Evolutionary conservation across 2,113 vertebrate species (phyloP).

Genomic region (Balaeniceps rex): DNA sequence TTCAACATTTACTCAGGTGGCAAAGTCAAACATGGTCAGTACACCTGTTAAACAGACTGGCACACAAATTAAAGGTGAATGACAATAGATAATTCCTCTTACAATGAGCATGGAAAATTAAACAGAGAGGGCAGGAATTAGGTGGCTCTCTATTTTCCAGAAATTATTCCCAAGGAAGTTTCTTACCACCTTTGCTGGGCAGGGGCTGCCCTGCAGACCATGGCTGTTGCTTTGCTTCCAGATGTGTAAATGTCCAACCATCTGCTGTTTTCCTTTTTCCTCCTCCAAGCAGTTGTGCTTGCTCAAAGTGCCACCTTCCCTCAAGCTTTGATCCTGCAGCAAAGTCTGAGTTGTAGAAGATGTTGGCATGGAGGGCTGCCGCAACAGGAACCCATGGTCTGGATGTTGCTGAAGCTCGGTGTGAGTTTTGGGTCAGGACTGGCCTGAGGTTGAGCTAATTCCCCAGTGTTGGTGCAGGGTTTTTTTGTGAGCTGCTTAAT

Average conservation of each 20-base stretch:
- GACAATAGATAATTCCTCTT: neutral
- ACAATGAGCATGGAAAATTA: neutral
- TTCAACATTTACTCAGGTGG: neutral
- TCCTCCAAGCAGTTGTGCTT: neutral
- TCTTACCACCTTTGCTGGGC: neutral
- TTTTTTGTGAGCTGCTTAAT: neutral
- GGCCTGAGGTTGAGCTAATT: neutral
- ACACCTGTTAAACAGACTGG: neutral
- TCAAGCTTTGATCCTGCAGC: neutral
- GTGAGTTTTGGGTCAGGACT: neutral
- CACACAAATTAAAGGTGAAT: neutral
- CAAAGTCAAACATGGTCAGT: neutral
- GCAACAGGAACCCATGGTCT: neutral
- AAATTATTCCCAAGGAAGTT: neutral
- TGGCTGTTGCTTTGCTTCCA: neutral
- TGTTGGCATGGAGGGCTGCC: neutral
- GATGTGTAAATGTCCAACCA: neutral
- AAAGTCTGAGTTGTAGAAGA: neutral
- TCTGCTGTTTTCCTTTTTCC: neutral
- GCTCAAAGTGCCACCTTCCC: neutral
- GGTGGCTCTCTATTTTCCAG: neutral
- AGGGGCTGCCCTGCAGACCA: neutral
- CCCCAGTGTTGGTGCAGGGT: neutral
- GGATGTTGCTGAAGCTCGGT: neutral
- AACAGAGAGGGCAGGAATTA: neutral